These are phyloP conservation scores for Mesodorylaimus sp. DNA, from an alignment of 2,888 invertebrate species.

Conservation along the genomic window DNA sequence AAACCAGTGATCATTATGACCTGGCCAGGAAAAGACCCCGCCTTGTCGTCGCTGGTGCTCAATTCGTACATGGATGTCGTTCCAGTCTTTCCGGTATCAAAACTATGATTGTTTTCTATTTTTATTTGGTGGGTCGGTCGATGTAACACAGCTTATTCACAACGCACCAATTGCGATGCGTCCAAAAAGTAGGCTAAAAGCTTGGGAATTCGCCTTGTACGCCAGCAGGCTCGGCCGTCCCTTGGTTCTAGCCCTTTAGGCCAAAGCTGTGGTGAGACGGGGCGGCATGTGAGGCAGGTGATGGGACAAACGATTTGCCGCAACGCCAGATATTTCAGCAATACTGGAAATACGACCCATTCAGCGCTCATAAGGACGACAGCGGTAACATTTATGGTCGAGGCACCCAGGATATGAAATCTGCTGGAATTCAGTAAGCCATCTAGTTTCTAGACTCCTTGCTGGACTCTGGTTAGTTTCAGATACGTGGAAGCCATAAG, in stretches of 20 bases:
- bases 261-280: too few relatives aligned
- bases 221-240: too few relatives aligned
- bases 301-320: too few relatives aligned
- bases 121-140: too few relatives aligned
- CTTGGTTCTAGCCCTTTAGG: too few relatives aligned
- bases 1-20: conserved; percentile 67
- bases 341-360: conserved; percentile 73
- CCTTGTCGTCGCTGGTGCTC: conserved; percentile 52
- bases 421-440: conserved; percentile 51
- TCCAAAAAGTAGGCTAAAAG: too few relatives aligned
- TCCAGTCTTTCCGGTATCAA: conserved; percentile 65
- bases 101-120: background rate
- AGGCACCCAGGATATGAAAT: conserved; percentile 72
- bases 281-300: too few relatives aligned
- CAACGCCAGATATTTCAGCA: conserved; percentile 53
- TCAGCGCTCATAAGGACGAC: conserved; percentile 61
- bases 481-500: conserved; percentile 48
- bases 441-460: too few relatives aligned
- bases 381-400: conserved; percentile 69
- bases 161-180: too few relatives aligned
- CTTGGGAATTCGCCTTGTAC: too few relatives aligned
- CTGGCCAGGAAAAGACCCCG: conserved; percentile 55
- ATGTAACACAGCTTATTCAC: too few relatives aligned
- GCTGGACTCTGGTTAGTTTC: too few relatives aligned
- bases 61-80: conserved; percentile 96